These are phyloP conservation scores for Alligator mississippiensis DNA, from an alignment of 2,113 vertebrate species.

Conservation along the genomic window DNA sequence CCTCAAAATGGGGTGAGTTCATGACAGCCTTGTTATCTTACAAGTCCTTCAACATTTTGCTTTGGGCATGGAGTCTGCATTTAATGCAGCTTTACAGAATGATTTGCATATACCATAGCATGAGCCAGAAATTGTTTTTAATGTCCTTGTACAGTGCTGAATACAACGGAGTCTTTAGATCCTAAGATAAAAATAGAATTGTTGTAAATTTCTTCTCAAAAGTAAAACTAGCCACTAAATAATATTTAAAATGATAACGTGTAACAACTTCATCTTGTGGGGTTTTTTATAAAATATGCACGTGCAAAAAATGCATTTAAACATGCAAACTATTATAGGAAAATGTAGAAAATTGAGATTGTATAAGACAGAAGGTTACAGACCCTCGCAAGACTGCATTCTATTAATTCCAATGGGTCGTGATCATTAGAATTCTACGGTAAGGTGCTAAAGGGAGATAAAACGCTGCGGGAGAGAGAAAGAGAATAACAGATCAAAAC, in stretches of 20 bases:
- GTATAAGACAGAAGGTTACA: background rate
- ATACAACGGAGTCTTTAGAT: background rate
- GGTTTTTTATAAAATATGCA: background rate
- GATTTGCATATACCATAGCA: too few species aligned
- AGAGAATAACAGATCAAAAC: constrained; percentile 19
- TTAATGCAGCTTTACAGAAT: too few species aligned
- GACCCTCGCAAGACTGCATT: constrained; percentile 1
- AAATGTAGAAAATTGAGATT: background rate
- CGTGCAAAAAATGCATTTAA: fast-evolving
- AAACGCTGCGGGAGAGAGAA: background rate
- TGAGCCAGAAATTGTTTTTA: background rate
- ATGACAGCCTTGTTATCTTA: too few species aligned
- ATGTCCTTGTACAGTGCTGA: background rate
- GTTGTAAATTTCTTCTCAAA: too few species aligned
- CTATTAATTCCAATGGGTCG: background rate
- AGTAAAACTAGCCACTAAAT: too few species aligned
- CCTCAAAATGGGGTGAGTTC: too few species aligned
- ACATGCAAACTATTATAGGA: background rate
- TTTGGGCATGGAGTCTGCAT: too few species aligned
- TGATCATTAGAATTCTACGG: background rate
- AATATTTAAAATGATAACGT: too few species aligned
- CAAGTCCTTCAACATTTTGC: too few species aligned
- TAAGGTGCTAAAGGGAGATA: constrained; percentile 5
- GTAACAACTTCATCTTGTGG: background rate
- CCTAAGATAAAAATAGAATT: constrained; percentile 10